Conservation (phyloP, 2,113 vertebrate genomes). For the Agapornis roseicollis region DNA sequence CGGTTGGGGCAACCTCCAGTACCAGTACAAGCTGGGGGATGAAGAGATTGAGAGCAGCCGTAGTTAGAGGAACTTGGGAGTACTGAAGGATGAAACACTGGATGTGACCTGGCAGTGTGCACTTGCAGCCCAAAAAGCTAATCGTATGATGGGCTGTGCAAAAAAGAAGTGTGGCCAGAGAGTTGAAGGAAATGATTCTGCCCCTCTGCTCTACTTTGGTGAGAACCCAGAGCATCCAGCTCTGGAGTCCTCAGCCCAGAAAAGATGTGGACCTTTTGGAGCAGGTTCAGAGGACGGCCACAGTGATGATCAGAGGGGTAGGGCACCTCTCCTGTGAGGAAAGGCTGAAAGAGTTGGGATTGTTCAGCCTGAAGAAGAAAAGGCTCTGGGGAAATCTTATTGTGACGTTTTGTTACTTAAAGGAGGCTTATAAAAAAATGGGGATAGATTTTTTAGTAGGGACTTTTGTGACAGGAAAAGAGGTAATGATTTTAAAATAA, state of each 20-base stretch:
- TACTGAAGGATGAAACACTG: not conserved
- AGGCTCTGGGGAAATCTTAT: not conserved
- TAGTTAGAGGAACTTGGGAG: not conserved
- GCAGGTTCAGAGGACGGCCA: fast-evolving
- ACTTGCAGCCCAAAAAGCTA: not conserved
- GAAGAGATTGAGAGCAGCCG: not conserved
- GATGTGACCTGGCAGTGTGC: not conserved
- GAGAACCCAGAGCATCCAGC: not conserved
- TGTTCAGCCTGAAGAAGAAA: not conserved
- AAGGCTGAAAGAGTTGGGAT: not conserved
- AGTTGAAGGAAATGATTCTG: not conserved
- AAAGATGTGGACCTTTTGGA: not conserved
- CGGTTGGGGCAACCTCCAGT: fast-evolving
- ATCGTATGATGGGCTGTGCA: not conserved
- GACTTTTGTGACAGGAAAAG: not conserved
- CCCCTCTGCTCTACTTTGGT: not conserved
- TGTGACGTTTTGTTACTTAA: not conserved
- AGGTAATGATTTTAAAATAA: not conserved
- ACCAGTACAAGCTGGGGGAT: not conserved
- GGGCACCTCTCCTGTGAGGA: fast-evolving
- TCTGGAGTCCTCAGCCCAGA: not conserved
- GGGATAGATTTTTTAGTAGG: not conserved
- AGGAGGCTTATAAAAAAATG: not conserved
- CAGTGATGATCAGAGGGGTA: not conserved
- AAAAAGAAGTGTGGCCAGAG: not conserved